Evolutionary conservation across 2,113 vertebrate genomes (phyloP).

Genomic region (Prionailurus viverrinus): DNA sequence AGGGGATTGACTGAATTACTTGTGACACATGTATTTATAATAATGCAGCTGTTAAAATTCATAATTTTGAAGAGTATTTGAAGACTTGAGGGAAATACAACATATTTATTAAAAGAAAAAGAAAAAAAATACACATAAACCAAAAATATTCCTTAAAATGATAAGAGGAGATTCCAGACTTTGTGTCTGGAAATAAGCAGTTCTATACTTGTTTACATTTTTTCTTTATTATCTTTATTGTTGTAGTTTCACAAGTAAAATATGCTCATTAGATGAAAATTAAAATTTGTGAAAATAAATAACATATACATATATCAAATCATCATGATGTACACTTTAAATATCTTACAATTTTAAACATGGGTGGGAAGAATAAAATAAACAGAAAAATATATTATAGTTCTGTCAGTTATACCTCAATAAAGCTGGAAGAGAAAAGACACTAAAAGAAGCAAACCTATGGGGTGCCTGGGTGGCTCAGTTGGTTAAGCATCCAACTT

Average conservation of each 20-base stretch:
- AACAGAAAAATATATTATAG: background rate
- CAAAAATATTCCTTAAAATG: background rate
- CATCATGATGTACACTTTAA: background rate
- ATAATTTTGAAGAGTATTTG: background rate
- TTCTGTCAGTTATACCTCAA: background rate
- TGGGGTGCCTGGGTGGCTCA: too few species aligned
- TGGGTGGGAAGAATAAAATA: background rate
- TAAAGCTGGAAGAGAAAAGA: background rate
- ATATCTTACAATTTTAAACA: background rate
- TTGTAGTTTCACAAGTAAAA: constrained; percentile 2
- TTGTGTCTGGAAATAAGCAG: background rate
- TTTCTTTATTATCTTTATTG: background rate
- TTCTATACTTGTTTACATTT: background rate
- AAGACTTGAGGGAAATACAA: background rate
- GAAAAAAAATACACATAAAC: background rate
- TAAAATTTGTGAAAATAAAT: background rate
- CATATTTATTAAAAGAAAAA: background rate
- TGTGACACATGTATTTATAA: background rate
- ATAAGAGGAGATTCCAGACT: background rate
- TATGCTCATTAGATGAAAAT: constrained; percentile 13
- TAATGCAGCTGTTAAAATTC: background rate
- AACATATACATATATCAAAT: background rate
- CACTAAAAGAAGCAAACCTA: background rate
- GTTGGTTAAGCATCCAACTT: too few species aligned
- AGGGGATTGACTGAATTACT: background rate